A percentile compares a stretch with the other conserved stretches of the same genome.
phyloP scores from a whole-genome alignment of 1,140 invertebrate genomes.

The Brachionus calyciflorus region DNA sequence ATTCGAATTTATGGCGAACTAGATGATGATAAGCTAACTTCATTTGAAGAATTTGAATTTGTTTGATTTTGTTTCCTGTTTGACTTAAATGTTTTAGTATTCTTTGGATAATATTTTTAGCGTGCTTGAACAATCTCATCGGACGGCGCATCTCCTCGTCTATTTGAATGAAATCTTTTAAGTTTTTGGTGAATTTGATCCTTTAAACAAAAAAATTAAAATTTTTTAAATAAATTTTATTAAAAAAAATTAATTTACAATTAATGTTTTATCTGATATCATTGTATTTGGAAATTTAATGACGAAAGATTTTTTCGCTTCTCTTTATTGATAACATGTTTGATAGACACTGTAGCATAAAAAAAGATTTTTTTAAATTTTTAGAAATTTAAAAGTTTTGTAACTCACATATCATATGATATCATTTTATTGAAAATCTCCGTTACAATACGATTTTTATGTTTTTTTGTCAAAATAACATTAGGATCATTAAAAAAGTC shows the following conservation, averaged over 20 bases:
- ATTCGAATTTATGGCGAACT: too few relatives aligned
- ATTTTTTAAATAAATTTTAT: too few relatives aligned
- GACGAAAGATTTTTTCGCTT: too few relatives aligned
- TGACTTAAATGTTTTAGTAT: not conserved
- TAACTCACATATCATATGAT: not conserved
- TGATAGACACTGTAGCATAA: not conserved
- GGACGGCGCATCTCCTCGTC: not conserved
- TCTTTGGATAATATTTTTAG: not conserved
- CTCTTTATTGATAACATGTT: not conserved
- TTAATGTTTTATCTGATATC: too few relatives aligned
- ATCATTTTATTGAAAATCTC: not conserved
- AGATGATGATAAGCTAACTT: too few relatives aligned
- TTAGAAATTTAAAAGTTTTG: not conserved
- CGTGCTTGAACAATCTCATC: not conserved
- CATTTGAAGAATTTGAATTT: too few relatives aligned
- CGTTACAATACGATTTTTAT: not conserved
- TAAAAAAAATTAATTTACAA: too few relatives aligned
- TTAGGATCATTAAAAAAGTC: not conserved
- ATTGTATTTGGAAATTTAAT: too few relatives aligned
- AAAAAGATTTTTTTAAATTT: not conserved
- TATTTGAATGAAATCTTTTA: not conserved
- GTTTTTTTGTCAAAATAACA: not conserved
- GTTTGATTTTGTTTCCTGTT: not conserved
- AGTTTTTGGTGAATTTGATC: not conserved
- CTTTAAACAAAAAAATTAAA: too few relatives aligned